Evolutionary conservation across 1,140 invertebrate genomes (phyloP).

Genomic region (Solen grandis): DNA sequence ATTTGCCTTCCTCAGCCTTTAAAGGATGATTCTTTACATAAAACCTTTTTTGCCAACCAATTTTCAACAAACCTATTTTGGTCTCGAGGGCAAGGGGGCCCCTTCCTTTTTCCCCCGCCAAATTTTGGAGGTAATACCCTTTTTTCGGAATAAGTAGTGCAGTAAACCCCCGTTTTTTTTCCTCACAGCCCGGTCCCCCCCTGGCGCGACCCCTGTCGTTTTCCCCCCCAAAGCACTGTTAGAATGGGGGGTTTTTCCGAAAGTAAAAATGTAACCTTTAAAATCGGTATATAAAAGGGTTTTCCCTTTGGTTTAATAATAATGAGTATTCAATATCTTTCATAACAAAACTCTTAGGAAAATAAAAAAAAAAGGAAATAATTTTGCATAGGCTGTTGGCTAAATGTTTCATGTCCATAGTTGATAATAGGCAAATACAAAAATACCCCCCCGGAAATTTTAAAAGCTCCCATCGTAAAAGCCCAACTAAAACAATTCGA

Average conservation of each 20-base stretch:
- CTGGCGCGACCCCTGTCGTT: conserved; percentile 73
- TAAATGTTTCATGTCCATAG: too few species aligned
- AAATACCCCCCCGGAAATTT: too few species aligned
- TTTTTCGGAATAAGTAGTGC: conserved; percentile 73
- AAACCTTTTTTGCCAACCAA: conserved; percentile 57
- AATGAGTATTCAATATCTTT: too few species aligned
- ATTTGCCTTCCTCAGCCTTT: conserved; percentile 37
- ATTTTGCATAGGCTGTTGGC: too few species aligned
- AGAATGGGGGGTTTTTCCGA: conserved; percentile 76
- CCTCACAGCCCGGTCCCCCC: conserved; percentile 70
- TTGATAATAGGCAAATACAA: too few species aligned
- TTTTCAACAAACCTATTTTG: conserved; percentile 58
- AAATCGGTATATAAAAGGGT: too few species aligned
- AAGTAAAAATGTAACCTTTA: conserved; percentile 98
- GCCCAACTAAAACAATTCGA: too few species aligned
- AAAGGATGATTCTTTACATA: conserved; percentile 47
- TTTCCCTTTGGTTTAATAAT: too few species aligned
- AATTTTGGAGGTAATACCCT: conserved; percentile 73
- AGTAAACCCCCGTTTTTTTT: conserved; percentile 76
- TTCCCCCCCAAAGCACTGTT: conserved; percentile 76
- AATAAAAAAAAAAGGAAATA: too few species aligned
- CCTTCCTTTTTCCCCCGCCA: conserved; percentile 71
- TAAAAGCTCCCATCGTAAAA: too few species aligned
- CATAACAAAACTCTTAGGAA: too few species aligned
- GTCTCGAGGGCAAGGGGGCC: conserved; percentile 65